Conservation (phyloP, 2,888 invertebrate species). For the Thymelicus acteon region DNA sequence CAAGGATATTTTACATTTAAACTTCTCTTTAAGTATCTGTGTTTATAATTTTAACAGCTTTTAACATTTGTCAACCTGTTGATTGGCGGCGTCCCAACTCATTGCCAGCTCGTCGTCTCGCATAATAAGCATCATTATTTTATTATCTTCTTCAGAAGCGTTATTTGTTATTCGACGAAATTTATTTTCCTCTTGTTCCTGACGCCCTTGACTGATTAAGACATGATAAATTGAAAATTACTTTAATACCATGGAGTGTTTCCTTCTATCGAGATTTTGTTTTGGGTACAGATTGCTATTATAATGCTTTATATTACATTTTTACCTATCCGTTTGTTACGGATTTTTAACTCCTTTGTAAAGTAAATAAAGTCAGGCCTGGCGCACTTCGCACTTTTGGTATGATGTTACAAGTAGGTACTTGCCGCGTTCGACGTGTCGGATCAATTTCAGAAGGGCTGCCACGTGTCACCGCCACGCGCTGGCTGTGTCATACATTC, state of each 20-base stretch:
- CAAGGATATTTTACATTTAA: too few species aligned
- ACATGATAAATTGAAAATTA: conserved; percentile 3
- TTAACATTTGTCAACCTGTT: conserved; percentile 12
- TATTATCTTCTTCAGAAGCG: conserved; percentile 1
- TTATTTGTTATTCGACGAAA: neutral
- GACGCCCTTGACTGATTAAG: neutral
- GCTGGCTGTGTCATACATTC: too few species aligned
- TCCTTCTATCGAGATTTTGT: neutral
- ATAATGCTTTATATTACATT: neutral
- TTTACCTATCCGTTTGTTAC: too few species aligned
- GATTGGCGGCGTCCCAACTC: conserved; percentile 10
- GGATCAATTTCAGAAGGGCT: too few species aligned
- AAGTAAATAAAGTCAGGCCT: too few species aligned
- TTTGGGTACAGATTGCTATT: neutral
- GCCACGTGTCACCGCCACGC: too few species aligned
- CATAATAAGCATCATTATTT: neutral
- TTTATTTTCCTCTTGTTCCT: neutral
- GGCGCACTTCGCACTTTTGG: too few species aligned
- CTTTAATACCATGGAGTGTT: neutral
- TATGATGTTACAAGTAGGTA: too few species aligned
- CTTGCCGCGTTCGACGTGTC: too few species aligned
- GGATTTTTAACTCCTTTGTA: too few species aligned
- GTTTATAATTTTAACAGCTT: neutral
- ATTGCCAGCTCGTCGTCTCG: neutral
- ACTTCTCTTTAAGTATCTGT: too few species aligned